Percentiles rank a stretch among this genome's conserved stretches.
Conservation (phyloP, 1,140 invertebrate genomes). For the Ruditapes philippinarum region DNA sequence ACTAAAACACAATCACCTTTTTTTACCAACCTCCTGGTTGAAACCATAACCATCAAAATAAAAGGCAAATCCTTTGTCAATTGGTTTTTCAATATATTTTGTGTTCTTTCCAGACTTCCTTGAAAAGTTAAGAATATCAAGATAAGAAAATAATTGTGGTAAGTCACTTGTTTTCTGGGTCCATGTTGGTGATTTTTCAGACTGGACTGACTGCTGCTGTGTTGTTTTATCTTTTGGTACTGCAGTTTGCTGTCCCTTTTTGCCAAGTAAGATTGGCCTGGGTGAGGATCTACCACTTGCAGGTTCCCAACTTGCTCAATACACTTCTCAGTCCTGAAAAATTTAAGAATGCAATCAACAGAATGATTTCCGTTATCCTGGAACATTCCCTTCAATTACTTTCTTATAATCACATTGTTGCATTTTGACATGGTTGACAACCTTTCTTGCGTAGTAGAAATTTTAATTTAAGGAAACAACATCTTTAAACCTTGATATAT, state of each 20-base stretch:
- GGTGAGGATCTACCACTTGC: background rate
- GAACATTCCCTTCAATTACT: too few relatives aligned
- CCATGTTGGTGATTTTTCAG: background rate
- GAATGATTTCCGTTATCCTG: too few relatives aligned
- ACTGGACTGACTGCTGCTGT: background rate
- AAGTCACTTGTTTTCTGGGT: slow-evolving; percentile 1
- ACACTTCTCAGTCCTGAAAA: slow-evolving; percentile 12
- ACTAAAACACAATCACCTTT: too few relatives aligned
- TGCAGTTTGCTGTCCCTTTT: background rate
- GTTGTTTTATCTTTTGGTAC: background rate
- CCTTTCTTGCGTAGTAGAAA: too few relatives aligned
- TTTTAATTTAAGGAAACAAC: too few relatives aligned
- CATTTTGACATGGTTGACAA: too few relatives aligned
- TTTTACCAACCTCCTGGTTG: too few relatives aligned
- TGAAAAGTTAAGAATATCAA: background rate
- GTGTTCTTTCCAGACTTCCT: slow-evolving; percentile 22
- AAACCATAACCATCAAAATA: too few relatives aligned
- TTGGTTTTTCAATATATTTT: slow-evolving; percentile 1
- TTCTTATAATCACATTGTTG: too few relatives aligned
- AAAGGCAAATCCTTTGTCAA: too few relatives aligned
- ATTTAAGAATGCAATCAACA: background rate
- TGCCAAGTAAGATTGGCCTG: background rate
- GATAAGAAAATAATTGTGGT: background rate
- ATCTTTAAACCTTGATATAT: too few relatives aligned
- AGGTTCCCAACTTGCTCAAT: background rate